Base-by-base conservation (phyloP, 2,797 vertebrate species). In the Sebastes vulpes region DNA sequence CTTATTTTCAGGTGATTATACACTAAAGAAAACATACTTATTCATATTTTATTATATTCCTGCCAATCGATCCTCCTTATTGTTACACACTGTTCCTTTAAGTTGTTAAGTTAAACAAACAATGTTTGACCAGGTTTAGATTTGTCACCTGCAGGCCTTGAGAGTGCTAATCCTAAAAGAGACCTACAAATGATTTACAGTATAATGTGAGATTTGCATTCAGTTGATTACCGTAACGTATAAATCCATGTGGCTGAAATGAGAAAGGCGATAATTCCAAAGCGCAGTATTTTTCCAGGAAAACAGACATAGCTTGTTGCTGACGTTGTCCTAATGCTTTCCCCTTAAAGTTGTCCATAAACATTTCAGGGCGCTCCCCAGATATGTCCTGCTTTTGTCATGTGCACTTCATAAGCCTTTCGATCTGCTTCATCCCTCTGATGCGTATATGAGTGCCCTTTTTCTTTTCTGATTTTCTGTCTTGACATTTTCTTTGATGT, bases 321-420 rank as follows among this genome's bases (percentile, higher is more conserved):
- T 52, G 32, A 35, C 32, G 6, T 31, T 9, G 6, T 31, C 6
- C 60, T 14, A 26, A 26, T 53, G 21, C 7, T 52, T 8, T 54
- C 16, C 11, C 10, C 9, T 16, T 21, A 28, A 11, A 59, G 20
- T 28, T 29, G 32, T 64, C 29, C n/a, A 60, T 14, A 69, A 32
- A 83, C 29, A 72, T 64, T 31, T 64, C 11, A 72, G 31, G 9
- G 7, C 5, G 5, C 65, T 60, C 23, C 52, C 10, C 7, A 18
- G 54, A 66, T 72, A 3, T 67, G 59, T 81, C 31, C 52, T 73
- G 66, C 58, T 75, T 82, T 78, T 68, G 72, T 75, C 65, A 50
- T 63, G 68, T 68, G 48, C 21, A 71, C 80, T 58, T 90, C 72
- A 89, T 87, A 91, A 7, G 69, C 52, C 18, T 56, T 74, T 64